Evolutionary conservation across 2,888 invertebrate species (phyloP), one percentile per base, ranked within the genome.

Genomic region (Ypsolopha scabrella): DNA sequence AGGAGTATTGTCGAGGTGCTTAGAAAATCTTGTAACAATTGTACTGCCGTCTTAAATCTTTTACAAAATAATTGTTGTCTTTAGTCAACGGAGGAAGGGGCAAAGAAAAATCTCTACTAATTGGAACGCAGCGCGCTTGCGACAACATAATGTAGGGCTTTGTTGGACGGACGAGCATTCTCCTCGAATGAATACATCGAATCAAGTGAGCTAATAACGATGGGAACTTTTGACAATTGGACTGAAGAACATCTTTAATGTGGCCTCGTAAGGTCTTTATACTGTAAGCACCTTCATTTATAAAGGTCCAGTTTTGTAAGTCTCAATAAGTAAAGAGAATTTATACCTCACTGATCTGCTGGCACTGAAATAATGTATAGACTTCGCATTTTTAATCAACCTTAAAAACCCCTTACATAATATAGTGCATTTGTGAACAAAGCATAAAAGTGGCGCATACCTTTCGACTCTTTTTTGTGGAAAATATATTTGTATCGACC

Each of bases 11-110:
- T 80, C 66, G 63, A 76, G 73, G 77, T 80, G 81, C 80, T 81
- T 80, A 76, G 78, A 79, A 80, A 80, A 80, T 82, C 78, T 76
- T 75, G 74, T 76, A 73, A 80, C 80, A 82, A 81, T 79, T 75
- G 75, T 75, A 73, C 71, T 73, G 70, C 68, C 70, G 71, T 75
- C 74, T 79, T 76, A 77, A 80, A 76, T 75, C 76, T 78, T 75
- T 3, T 77, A 80, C 80, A 80, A 80, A 58, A 58, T 58, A 58
- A 59, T 59, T 59, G 58, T 59, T 75, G 76, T 75, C 76, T 78
- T 72, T 68, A 65, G 69, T 72, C 70, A 71, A 71, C 70, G 11
- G 6, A 13, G 24, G 49, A 37, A 68, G 65, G 63, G 66, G 72
- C 72, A 72, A 78, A 76, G 74, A 78, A 82, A 82, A 85, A 81